These are phyloP conservation scores for zebrafish (Danio rerio) DNA, from an alignment of 2,113 vertebrate species.

Conservation along the genomic window GRCz12tu NC_133190.1:31147001-31147500, in stretches of 20 bases:
- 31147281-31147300: conserved; percentile 9
- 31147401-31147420: conserved; percentile 4
- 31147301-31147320: conserved; percentile 27
- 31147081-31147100: not conserved
- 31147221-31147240: not conserved
- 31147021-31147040: not conserved
- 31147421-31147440: conserved; percentile 14
- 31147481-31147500: not conserved
- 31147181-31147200: conserved; percentile 13
- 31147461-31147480: not conserved
- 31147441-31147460: conserved; percentile 41
- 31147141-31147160: not conserved
- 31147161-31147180: conserved; percentile 1
- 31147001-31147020: not conserved
- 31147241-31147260: not conserved
- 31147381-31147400: conserved; percentile 4
- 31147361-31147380: conserved; percentile 48
- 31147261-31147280: conserved; percentile 15
- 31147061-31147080: not conserved
- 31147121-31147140: not conserved
- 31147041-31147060: not conserved
- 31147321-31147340: conserved; percentile 1
- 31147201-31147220: conserved; percentile 8
- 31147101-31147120: not conserved
- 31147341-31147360: conserved; percentile 42